phyloP scores from a whole-genome alignment of 2,888 invertebrate species.

The Drosophila anomalata region DNA sequence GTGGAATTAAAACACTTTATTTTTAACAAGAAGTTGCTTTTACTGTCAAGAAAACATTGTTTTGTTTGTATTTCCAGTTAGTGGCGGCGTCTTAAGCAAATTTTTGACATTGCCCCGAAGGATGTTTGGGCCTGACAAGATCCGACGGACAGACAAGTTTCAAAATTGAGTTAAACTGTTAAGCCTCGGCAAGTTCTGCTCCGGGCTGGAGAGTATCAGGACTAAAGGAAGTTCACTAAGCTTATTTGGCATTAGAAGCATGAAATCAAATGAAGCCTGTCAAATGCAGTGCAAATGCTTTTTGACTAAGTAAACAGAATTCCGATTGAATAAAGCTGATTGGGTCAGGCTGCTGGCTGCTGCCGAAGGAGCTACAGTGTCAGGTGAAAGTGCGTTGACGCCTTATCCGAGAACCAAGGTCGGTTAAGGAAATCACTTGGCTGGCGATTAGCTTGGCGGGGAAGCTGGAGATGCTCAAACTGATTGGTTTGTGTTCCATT shows the following conservation, averaged over 20 bases:
- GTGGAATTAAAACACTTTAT: no score
- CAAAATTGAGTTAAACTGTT: conserved; percentile 72
- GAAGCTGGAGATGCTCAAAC: conserved; percentile 2
- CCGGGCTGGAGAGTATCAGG: conserved; percentile 32
- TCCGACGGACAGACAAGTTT: conserved; percentile 57
- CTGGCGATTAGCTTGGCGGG: conserved; percentile 11
- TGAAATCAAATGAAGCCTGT: conserved; percentile 75
- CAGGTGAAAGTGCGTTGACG: conserved; percentile 8
- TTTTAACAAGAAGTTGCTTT: no score
- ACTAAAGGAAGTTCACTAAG: conserved; percentile 54
- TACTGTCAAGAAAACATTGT: conserved; percentile 23
- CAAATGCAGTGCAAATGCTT: conserved; percentile 67
- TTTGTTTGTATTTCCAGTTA: conserved; percentile 61
- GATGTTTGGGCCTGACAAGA: conserved; percentile 50
- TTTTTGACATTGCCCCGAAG: conserved; percentile 52
- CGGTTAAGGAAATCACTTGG: conserved; percentile 8
- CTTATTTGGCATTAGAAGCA: conserved; percentile 64
- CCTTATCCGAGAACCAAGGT: conserved; percentile 12
- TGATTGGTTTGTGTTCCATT: conserved; percentile 5
- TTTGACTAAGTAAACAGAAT: conserved; percentile 49
- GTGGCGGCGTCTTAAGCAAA: conserved; percentile 37
- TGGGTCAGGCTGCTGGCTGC: conserved; percentile 10
- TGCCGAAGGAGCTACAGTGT: conserved; percentile 4
- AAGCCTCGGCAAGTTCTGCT: conserved; percentile 53
- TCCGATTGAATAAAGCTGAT: conserved; percentile 48